Evolutionary conservation across 2,888 invertebrate genomes (phyloP), one percentile per base, ranked within the genome.

Genomic region (Meteorus cinctellus): DNA sequence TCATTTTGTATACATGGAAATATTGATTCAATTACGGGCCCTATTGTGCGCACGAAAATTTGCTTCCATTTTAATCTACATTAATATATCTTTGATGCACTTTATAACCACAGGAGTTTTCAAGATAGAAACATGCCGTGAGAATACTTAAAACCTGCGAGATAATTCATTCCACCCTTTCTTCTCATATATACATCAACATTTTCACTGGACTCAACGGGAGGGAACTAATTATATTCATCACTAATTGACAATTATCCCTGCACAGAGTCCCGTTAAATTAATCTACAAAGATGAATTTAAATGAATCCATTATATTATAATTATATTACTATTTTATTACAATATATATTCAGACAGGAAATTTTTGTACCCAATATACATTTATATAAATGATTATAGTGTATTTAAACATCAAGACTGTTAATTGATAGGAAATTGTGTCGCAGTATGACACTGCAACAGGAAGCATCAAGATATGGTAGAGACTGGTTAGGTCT

Each of bases 381-480:
- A 48, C 48, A 16, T 14, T 14, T 6, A n/a, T 5, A 48, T 48
- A 16, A 48, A 48, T n/a, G n/a, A n/a, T 48, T 48, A 48, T 48
- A 16, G 48, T 48, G 48, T 48, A n/a, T 16, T 45, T 48, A n/a
- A 48, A n/a, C n/a, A 48, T 48, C 48, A 16, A 5, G 48, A n/a
- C n/a, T 19, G 62, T 76, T 62, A 31, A 67, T 76, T 67, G 19
- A 67, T 55, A 55, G 71, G 75, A 75, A 66, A 75, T 75, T 70
- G 66, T 65, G 65, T 41, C 34, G 71, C 65, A 29, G 66, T 36
- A 59, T 48, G 48, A 48, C n/a, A 48, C n/a, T 48, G 65, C 75
- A 66, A 65, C 67, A 76, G 75, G 72, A 68, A 78, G 80, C 75
- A n/a, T 51, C 68, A 63, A 72, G 77, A 74, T 65, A 75, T 78